Evolutionary conservation across 92 coral and sea anemone species (phyloP), one percentile per base, ranked within the genome.

Genomic region (Porites lobata): DNA sequence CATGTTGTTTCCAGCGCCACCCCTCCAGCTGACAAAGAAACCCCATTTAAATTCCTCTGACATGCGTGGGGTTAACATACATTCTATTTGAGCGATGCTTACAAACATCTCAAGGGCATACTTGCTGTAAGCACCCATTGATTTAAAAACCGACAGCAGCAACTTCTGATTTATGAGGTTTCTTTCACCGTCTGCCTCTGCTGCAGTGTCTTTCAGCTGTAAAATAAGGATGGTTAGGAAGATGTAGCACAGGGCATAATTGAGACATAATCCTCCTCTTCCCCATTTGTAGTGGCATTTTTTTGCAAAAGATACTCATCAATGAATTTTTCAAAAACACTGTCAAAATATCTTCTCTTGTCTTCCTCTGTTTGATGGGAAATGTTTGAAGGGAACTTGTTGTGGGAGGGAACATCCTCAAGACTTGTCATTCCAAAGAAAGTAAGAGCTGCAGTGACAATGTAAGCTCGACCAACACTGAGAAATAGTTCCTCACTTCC

Each of bases 51-150:
- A 22, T 22, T 22, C 24, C 24, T 94, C 95, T 38, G 93, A 78
- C 22, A 94, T 50, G 52, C 90, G 80, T 75, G 89, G 92, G 59
- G 92, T 83, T 71, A 76, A 50, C 65, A 94, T 73, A 78, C 92
- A 88, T 74, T 91, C 90, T 12, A 91, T 72, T 57, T 93, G 92
- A 24, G 92, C 96, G 13, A 93, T 86, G 78, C 94, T 82, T 10
- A 91, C 86, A 86, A 94, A 92, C 96, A 91, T 94, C 68, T 92
- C 93, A 8, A 92, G 24, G 50, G 93, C 96, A 88, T 94, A 91
- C 68, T 94, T 91, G 89, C 6, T 38, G 47, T 38, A 38, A 38
- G 6, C 6, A 3, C 47, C 47, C 47, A 38, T 38, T 38, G 47
- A 38, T 4, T 38, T 38, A 38, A 38, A 38, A 38, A 38, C 47